phyloP scores from a whole-genome alignment of 2,113 vertebrate species.

The Tympanuchus pallidicinctus region DNA sequence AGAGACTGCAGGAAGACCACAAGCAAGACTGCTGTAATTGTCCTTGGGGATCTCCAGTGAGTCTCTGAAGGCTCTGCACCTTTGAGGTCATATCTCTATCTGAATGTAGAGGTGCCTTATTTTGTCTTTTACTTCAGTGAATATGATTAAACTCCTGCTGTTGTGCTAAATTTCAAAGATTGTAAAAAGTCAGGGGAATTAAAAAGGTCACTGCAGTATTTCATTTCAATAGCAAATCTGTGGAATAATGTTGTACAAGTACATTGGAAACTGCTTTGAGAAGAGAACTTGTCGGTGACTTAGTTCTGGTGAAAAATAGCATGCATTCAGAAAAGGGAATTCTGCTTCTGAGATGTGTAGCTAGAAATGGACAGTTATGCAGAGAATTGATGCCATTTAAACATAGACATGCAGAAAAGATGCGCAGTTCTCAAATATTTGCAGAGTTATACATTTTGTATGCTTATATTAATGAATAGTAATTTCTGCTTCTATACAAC shows the following conservation, averaged over 20 bases:
- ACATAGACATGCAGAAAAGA: not conserved
- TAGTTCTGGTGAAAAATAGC: conserved; percentile 44
- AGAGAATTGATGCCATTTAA: not conserved
- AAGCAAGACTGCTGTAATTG: not conserved
- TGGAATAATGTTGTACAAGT: conserved; percentile 70
- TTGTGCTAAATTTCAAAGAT: conserved; percentile 82
- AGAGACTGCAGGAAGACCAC: not conserved
- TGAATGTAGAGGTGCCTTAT: conserved; percentile 78
- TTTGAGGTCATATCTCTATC: conserved; percentile 72
- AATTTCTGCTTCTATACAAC: not conserved
- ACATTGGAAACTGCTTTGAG: conserved; percentile 56
- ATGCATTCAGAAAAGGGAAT: not conserved
- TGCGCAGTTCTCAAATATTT: not conserved
- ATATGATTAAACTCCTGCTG: conserved; percentile 82
- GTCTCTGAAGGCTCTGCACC: conserved; percentile 52
- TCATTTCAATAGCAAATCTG: conserved; percentile 78
- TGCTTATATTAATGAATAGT: not conserved
- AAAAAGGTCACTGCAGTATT: conserved; percentile 81
- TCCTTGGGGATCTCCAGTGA: conserved; percentile 29
- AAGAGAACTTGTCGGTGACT: conserved; percentile 43
- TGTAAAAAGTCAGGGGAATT: conserved; percentile 82
- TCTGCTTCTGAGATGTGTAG: not conserved
- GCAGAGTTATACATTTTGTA: not conserved
- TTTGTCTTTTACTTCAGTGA: conserved; percentile 78
- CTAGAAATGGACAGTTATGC: not conserved